Evolutionary conservation across 1,140 invertebrate genomes (phyloP), one percentile per base, ranked within the genome.

Genomic region (Pinna nobilis): DNA sequence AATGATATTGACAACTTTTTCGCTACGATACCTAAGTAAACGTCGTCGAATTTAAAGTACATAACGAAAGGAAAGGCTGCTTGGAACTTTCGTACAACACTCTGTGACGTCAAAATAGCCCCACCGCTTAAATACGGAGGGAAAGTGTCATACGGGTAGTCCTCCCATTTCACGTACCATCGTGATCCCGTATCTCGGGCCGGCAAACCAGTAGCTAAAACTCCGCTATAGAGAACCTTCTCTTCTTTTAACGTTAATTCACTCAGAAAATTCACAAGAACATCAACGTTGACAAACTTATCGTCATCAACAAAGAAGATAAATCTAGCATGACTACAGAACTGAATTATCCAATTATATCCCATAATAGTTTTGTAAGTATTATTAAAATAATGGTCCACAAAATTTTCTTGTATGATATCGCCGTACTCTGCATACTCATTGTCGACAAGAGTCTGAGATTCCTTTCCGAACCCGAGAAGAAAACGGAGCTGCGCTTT

Each of bases 111-210:
- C 3, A 69, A 61, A 60, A 87, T 85, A 5, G 72, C 79, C n/a
- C 80, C 72, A 0, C 88, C 87, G 0, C 77, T 75, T 55, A 84
- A 82, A 59, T 87, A 88, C 7, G 69, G 61, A 0, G 87, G 86
- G 57, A 82, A 89, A 30, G 39, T 77, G 13, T 68, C 55, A 39
- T 80, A 82, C 1, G 84, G 81, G 20, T 82, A 88, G 9, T 84
- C 80, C 30, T 78, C 76, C 35, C 68, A 57, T 0, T 82, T 67
- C 13, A 87, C 74, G 61, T 77, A 85, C 82, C 84, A 87, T 63
- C 82, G 82, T 37, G 50, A 73, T 28, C 13, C 9, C 15, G 65
- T 50, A 11, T 59, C 33, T 30, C 67, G 50, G 13, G 59, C 51
- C 1, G 66, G 73, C 20, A 39, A 39, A 0, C 63, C 66, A 1